Evolutionary conservation across 2,113 vertebrate genomes (phyloP).

Genomic region (Lonchura striata): DNA sequence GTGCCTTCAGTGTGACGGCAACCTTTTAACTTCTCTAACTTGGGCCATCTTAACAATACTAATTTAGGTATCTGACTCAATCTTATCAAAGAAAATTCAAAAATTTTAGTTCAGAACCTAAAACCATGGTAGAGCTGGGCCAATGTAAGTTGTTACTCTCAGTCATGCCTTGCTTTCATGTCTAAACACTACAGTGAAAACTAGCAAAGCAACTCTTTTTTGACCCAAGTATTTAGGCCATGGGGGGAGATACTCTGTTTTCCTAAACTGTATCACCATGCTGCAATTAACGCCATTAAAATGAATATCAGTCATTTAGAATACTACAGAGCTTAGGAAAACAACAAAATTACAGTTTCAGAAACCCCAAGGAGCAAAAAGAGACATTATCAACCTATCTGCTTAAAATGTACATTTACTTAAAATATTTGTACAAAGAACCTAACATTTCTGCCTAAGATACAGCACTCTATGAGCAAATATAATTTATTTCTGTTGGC

Average conservation of each 20-base stretch:
- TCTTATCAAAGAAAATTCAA: not conserved
- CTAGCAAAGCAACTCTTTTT: not conserved
- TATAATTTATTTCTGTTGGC: slow-evolving; percentile 1
- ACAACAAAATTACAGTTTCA: not conserved
- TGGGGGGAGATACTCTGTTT: not conserved
- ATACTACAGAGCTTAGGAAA: not conserved
- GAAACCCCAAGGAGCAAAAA: not conserved
- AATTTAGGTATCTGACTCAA: not conserved
- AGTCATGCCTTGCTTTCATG: not conserved
- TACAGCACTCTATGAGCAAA: not conserved
- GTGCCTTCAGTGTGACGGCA: not conserved
- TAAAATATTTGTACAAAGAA: slow-evolving; percentile 14
- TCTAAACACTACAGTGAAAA: not conserved
- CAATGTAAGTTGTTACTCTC: not conserved
- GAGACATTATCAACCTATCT: not conserved
- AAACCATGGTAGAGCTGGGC: not conserved
- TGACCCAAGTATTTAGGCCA: not conserved
- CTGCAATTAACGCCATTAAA: not conserved
- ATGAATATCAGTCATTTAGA: not conserved
- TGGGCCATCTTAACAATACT: not conserved
- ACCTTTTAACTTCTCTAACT: not conserved
- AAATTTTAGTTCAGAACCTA: not conserved
- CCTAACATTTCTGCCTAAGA: not conserved
- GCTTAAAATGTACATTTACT: slow-evolving; percentile 8
- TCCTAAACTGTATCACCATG: not conserved